phyloP scores from a whole-genome alignment of 1,140 invertebrate genomes.

The Cataglyphis hispanica region DNA sequence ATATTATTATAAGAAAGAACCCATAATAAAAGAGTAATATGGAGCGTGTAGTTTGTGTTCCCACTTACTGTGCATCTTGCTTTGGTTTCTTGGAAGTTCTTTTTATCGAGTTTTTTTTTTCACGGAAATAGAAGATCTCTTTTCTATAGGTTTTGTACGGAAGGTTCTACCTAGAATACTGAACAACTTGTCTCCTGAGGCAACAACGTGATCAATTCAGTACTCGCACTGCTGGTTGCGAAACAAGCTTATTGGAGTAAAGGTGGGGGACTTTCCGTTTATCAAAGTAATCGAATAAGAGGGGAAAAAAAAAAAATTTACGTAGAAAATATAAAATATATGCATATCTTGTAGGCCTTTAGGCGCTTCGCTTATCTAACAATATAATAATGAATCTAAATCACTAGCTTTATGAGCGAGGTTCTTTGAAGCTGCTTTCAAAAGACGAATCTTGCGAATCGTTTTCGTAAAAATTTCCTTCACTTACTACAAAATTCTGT shows the following conservation, averaged over 20 bases:
- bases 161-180: not conserved
- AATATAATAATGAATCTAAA: slow-evolving; percentile 3
- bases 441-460: not conserved
- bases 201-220: slow-evolving; percentile 23
- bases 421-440: not conserved
- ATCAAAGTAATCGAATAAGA: slow-evolving; percentile 23
- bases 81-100: not conserved
- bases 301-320: slow-evolving; percentile 6
- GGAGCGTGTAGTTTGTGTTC: not conserved
- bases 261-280: not conserved
- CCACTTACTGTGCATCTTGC: not conserved
- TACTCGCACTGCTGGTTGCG: not conserved
- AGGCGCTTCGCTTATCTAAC: not conserved
- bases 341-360: not conserved
- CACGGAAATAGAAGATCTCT: not conserved
- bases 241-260: slow-evolving; percentile 27
- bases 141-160: slow-evolving; percentile 6
- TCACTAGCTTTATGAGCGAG: not conserved
- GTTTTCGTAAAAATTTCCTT: not conserved
- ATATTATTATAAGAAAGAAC: not conserved
- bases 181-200: not conserved
- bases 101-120: not conserved
- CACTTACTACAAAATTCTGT: not conserved
- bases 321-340: not conserved
- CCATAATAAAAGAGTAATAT: not conserved